Conservation (phyloP, 2,113 vertebrate species). For the Vombatus ursinus region DNA sequence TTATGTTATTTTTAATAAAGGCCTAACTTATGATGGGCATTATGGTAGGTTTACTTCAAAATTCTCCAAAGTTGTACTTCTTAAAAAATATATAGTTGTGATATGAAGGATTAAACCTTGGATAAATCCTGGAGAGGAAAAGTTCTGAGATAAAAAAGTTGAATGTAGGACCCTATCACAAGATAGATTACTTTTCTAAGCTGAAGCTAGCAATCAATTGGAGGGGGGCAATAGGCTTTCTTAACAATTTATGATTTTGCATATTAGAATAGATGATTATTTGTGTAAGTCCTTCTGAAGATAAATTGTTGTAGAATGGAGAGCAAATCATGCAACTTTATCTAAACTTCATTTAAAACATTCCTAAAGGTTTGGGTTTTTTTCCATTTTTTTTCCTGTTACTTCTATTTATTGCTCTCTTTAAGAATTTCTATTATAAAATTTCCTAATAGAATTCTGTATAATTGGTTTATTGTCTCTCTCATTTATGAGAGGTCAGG, state of each 20-base stretch:
- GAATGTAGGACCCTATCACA: not conserved
- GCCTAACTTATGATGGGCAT: constrained; percentile 6
- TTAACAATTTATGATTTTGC: not conserved
- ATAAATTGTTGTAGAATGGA: not conserved
- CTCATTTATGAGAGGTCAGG: constrained; percentile 26
- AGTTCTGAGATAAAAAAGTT: not conserved
- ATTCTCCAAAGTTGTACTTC: not conserved
- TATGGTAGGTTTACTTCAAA: constrained; percentile 23
- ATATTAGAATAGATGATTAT: constrained; percentile 30
- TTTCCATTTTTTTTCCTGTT: not conserved
- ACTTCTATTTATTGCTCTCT: constrained; percentile 4
- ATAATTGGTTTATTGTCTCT: not conserved
- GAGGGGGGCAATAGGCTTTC: not conserved
- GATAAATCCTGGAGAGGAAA: not conserved
- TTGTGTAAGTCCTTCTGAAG: not conserved
- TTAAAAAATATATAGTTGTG: constrained; percentile 18
- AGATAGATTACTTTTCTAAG: constrained; percentile 8
- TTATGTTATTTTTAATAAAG: not conserved
- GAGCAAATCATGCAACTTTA: not conserved
- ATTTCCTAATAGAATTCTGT: constrained; percentile 22
- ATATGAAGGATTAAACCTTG: constrained; percentile 13
- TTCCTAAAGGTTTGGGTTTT: not conserved
- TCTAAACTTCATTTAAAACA: constrained; percentile 5
- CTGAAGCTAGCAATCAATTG: not conserved
- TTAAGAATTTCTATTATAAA: not conserved